These are phyloP conservation scores for Dicranocentrus wangi DNA, from an alignment of 2,888 invertebrate genomes.

Conservation along the genomic window DNA sequence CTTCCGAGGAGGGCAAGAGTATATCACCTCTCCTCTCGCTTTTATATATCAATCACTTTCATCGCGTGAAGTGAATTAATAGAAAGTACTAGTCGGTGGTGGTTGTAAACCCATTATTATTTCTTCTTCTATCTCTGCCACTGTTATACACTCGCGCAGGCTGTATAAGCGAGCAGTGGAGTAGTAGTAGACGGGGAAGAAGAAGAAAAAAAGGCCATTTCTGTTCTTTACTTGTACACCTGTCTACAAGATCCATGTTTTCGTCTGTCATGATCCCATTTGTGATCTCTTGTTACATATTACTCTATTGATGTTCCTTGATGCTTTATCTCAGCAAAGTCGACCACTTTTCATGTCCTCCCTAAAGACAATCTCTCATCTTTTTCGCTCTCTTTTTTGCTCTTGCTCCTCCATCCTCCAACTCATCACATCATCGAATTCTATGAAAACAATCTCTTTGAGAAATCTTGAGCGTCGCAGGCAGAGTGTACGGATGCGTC, in stretches of 20 bases:
- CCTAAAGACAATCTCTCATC: constrained; percentile 47
- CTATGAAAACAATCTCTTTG: constrained; percentile 35
- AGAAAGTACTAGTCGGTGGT: too few species aligned
- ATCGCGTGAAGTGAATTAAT: too few species aligned
- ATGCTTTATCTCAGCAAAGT: not conserved
- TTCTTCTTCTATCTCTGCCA: too few species aligned
- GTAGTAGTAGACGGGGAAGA: too few species aligned
- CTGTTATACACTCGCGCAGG: not conserved
- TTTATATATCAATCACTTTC: too few species aligned
- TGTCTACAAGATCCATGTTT: too few species aligned
- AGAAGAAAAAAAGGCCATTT: too few species aligned
- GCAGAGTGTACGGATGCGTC: too few species aligned
- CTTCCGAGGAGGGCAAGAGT: too few species aligned
- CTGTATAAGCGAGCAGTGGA: not conserved
- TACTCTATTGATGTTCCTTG: constrained; percentile 18
- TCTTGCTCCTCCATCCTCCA: constrained; percentile 1
- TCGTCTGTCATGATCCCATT: constrained; percentile 45
- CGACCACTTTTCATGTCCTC: constrained; percentile 39
- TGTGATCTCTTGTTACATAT: constrained; percentile 29
- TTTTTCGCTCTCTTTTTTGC: constrained; percentile 1
- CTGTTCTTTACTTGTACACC: too few species aligned
- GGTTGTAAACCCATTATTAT: too few species aligned
- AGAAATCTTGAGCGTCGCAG: constrained; percentile 16
- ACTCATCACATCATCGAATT: constrained; percentile 39
- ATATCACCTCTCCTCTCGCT: not conserved